These are phyloP conservation scores for Alexandromys fortis DNA, from an alignment of 2,113 vertebrate species.

Conservation along the genomic window DNA sequence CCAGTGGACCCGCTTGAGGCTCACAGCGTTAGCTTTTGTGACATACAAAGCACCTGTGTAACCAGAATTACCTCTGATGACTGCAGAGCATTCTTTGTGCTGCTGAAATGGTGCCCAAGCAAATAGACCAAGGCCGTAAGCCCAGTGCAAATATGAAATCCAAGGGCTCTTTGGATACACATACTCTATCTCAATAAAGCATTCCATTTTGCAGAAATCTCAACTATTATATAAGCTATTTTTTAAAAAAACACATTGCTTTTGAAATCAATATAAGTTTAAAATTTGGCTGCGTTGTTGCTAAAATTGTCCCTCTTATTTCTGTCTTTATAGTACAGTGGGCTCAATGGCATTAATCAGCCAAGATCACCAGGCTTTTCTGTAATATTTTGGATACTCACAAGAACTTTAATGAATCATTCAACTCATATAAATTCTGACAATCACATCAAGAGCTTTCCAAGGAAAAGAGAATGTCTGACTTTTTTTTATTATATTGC, in stretches of 20 bases:
- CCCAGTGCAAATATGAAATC: not conserved
- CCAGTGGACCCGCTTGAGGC: not conserved
- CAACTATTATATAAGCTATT: not conserved
- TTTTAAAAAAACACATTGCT: not conserved
- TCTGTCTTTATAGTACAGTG: not conserved
- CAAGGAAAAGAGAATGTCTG: not conserved
- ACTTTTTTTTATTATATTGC: not conserved
- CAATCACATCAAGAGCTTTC: conserved; percentile 32
- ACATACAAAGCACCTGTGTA: not conserved
- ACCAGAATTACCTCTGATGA: not conserved
- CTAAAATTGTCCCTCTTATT: not conserved
- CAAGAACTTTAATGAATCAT: not conserved
- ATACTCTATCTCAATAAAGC: not conserved
- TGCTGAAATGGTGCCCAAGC: not conserved
- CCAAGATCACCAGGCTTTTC: not conserved
- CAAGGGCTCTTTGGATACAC: not conserved
- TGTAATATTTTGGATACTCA: not conserved
- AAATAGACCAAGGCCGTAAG: not conserved
- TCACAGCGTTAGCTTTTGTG: not conserved
- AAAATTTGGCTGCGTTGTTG: not conserved
- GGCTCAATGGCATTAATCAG: not conserved
- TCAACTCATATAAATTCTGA: not conserved
- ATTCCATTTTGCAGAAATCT: not conserved
- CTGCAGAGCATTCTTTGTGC: not conserved
- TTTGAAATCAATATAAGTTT: not conserved